A percentile compares a stretch with the other conserved stretches of the same genome.
These are phyloP conservation scores for Catharus minimus DNA, from an alignment of 2,113 vertebrate genomes.

Conservation along the genomic window DNA sequence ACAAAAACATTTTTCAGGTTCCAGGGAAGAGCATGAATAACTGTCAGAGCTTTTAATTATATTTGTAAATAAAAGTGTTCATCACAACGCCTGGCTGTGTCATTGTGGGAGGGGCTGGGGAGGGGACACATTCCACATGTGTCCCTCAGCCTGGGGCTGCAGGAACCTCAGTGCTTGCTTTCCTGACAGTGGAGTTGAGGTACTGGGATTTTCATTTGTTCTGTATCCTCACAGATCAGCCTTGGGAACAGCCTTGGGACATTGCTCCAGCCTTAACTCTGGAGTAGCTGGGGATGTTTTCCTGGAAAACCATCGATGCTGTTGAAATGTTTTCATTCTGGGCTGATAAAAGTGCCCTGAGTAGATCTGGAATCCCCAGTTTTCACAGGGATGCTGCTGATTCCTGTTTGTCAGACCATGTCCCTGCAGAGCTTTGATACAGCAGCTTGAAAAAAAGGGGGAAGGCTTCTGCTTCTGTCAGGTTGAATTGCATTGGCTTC, in stretches of 20 bases:
- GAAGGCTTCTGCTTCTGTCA: neutral
- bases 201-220: neutral
- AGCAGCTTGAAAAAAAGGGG: neutral
- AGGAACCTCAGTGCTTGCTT: neutral
- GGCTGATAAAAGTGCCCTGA: neutral
- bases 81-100: constrained; percentile 83
- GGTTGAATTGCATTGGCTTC: neutral
- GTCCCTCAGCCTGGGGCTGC: neutral
- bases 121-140: neutral
- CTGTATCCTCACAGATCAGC: too few relatives aligned
- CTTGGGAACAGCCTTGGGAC: neutral
- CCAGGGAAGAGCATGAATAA: constrained; percentile 89
- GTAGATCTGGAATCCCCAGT: neutral
- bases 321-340: neutral
- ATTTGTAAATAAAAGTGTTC: constrained; percentile 99
- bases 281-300: neutral
- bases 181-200: neutral
- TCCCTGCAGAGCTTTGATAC: neutral
- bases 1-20: constrained; percentile 82
- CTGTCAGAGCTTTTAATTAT: constrained; percentile 99
- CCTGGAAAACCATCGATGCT: accelerated
- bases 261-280: accelerated
- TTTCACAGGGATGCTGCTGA: neutral
- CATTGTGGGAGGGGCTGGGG: constrained; percentile 39
- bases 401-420: accelerated